phyloP scores from a whole-genome alignment of 2,113 vertebrate genomes.

The Aphelocoma coerulescens region DNA sequence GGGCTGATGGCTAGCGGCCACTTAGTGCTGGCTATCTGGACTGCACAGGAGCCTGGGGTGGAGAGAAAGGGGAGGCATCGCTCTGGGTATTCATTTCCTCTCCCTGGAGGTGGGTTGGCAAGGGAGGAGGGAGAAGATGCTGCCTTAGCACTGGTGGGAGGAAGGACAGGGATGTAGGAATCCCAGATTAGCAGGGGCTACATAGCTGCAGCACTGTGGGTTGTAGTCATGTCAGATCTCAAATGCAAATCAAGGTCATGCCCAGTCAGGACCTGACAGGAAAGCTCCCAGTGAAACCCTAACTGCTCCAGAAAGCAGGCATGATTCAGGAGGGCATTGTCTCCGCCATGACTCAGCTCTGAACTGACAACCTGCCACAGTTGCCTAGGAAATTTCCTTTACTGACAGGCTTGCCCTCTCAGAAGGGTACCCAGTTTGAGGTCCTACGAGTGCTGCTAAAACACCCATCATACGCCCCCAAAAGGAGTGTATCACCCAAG shows the following conservation, averaged over 20 bases:
- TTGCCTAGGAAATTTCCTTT: not conserved
- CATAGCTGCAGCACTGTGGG: not conserved
- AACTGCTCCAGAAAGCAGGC: not conserved
- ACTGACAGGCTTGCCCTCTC: not conserved
- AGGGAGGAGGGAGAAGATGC: not conserved
- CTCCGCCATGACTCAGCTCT: not conserved
- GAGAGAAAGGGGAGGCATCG: not conserved
- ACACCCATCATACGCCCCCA: not conserved
- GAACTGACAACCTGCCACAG: not conserved
- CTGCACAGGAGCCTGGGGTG: not conserved
- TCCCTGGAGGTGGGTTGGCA: not conserved
- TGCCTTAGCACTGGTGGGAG: not conserved
- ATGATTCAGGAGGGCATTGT: conserved; percentile 46
- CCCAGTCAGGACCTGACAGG: conserved; percentile 47
- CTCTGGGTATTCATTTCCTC: not conserved
- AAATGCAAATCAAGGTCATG: conserved; percentile 18
- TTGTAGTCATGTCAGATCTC: not conserved
- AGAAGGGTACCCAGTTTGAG: not conserved
- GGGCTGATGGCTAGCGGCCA: not conserved
- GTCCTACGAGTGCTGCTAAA: not conserved
- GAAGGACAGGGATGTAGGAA: not conserved
- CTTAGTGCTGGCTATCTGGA: not conserved
- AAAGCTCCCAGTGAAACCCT: not conserved
- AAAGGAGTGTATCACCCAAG: not conserved
- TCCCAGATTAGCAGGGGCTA: not conserved